Evolutionary conservation across 2,888 invertebrate genomes (phyloP), one percentile per base, ranked within the genome.

Genomic region (Andrena chrysosceles): DNA sequence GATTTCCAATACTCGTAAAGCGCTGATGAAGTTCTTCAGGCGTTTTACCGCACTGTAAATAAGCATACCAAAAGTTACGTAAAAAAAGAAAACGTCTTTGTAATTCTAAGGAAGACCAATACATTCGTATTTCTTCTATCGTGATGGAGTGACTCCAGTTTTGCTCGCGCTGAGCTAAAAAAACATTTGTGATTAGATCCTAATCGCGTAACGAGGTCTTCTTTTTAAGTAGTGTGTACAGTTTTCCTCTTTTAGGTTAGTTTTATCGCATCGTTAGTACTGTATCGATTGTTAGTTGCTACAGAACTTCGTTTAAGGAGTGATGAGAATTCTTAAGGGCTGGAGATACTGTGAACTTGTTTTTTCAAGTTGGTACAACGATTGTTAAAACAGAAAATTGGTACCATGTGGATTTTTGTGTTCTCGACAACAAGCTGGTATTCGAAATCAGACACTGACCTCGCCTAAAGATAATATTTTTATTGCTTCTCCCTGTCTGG

Each of bases 361-460:
- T 10, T n/a, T 20, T 1, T 20, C 6, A 26, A 60, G 16, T 3
- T 3, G 35, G 10, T 49, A 60, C 66, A 60, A 66, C 49, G 66
- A 75, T 75, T 60, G 31, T 60, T 35, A 35, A 26, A 23, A 2
- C 1, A 31, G 23, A 29, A n/a, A 20, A 31, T 29, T 7, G 16
- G 16, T 16, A 20, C 8, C 6, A 13, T 16, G 13, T 16, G 33
- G 31, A 6, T 33, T 7, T 54, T 31, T 20, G 48, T 56, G 54
- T 68, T 48, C n/a, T 60, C 49, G 20, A 42, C n/a, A 23, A 72
- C 16, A 23, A 20, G 10, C 62, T 73, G 42, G 13, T 48, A 74
- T 56, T 64, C 10, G 10, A 33, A 48, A 64, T 2, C 13, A 26
- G 23, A 6, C 7, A 13, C 35, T 35, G 6, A 62, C 26, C 23